Conservation (phyloP, 1,140 invertebrate species). For the Stegodyphus dumicola region DNA sequence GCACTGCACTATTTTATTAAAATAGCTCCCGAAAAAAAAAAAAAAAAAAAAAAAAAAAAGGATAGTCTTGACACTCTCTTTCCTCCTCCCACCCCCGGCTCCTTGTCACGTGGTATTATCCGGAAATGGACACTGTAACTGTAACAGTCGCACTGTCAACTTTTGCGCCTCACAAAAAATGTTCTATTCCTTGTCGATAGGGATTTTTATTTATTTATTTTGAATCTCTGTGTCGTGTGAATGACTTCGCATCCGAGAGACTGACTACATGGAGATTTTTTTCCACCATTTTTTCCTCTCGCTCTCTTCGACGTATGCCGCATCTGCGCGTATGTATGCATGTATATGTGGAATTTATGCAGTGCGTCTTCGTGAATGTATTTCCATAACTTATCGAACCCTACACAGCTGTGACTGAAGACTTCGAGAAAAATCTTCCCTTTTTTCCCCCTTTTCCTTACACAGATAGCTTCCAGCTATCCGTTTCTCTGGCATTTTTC, state of each 20-base stretch:
- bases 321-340: background rate
- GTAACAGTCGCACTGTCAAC: constrained; percentile 56
- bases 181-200: constrained; percentile 59
- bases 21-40: constrained; percentile 50
- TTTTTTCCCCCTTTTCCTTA: background rate
- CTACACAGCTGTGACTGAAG: constrained; percentile 54
- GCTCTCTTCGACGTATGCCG: constrained; percentile 5
- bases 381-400: constrained; percentile 59
- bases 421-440: background rate
- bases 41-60: constrained; percentile 1
- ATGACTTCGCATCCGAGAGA: constrained; percentile 43
- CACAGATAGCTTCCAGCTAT: constrained; percentile 48
- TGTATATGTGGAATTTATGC: constrained; percentile 48
- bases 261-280: constrained; percentile 53
- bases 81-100: background rate
- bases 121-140: constrained; percentile 59
- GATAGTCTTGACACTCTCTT: constrained; percentile 4
- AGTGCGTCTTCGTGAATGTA: constrained; percentile 50
- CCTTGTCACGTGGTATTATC: constrained; percentile 60
- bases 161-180: constrained; percentile 36
- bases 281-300: background rate
- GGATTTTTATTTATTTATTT: constrained; percentile 59
- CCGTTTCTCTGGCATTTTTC: constrained; percentile 33
- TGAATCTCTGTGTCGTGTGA: constrained; percentile 52
- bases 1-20: constrained; percentile 59